phyloP scores from a whole-genome alignment of 37 sponge, comb jelly and placozoan species.

The Aphrocallistes beatrix region DNA sequence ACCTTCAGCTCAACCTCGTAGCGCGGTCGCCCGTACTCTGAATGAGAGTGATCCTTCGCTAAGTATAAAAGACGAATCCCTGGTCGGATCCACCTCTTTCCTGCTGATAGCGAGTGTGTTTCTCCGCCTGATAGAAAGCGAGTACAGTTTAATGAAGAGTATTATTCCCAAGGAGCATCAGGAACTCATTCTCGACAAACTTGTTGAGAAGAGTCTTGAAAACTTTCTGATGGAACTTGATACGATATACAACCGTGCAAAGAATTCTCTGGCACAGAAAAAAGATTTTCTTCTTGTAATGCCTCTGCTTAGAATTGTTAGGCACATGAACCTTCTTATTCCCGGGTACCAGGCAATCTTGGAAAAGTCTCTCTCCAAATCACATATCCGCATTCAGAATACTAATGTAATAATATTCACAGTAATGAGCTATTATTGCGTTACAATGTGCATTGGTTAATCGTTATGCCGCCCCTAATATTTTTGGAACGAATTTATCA shows the following conservation, averaged over 20 bases:
- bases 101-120: background rate
- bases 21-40: background rate
- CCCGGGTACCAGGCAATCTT: background rate
- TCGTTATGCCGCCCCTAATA: too few relatives aligned
- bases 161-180: slow-evolving; percentile 56
- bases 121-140: slow-evolving; percentile 38
- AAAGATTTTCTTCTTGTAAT: background rate
- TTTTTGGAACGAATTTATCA: too few relatives aligned
- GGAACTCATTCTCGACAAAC: slow-evolving; percentile 36
- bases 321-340: background rate
- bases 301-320: background rate
- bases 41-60: background rate
- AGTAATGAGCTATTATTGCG: too few relatives aligned
- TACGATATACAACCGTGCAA: background rate
- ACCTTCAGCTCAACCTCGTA: background rate
- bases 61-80: background rate
- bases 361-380: background rate
- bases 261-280: background rate
- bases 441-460: too few relatives aligned
- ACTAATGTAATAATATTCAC: background rate
- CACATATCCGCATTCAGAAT: background rate
- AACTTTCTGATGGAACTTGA: background rate
- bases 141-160: slow-evolving; percentile 50
- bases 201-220: slow-evolving; percentile 20
- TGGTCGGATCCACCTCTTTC: background rate